Conservation (phyloP, 2,797 vertebrate genomes). For the Buceros bicornis region DNA sequence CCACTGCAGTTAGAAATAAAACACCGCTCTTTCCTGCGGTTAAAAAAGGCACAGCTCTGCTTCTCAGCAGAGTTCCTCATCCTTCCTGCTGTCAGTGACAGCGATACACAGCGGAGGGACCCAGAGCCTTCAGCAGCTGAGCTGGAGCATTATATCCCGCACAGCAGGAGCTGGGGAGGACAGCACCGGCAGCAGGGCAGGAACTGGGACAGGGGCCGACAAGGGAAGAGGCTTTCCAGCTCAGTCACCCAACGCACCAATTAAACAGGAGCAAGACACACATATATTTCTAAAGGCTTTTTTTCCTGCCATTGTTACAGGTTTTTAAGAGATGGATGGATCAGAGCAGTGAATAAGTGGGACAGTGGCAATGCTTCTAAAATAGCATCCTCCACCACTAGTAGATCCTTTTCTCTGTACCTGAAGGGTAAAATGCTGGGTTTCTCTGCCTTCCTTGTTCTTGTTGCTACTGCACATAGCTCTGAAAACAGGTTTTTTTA, state of each 20-base stretch:
- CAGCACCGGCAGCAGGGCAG: background rate
- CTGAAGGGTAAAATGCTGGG: background rate
- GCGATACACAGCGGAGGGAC: conserved; percentile 23
- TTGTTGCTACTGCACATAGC: background rate
- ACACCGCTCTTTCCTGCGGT: background rate
- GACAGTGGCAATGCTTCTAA: conserved; percentile 11
- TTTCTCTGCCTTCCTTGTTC: background rate
- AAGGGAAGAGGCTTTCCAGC: background rate
- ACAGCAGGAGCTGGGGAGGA: background rate
- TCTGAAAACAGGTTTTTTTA: conserved; percentile 40
- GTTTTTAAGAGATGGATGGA: conserved; percentile 29
- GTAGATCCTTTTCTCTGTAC: background rate
- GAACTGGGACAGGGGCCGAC: background rate
- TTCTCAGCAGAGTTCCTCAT: background rate
- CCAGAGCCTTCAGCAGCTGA: background rate
- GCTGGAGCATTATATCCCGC: background rate
- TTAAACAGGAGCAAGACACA: background rate
- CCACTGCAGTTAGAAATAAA: background rate
- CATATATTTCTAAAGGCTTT: background rate
- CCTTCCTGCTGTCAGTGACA: conserved; percentile 9
- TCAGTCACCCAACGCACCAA: conserved; percentile 28
- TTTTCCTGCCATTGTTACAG: conserved; percentile 10
- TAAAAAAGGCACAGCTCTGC: background rate
- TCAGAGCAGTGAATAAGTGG: conserved; percentile 47
- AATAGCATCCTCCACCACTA: conserved; percentile 32